Percentiles rank a stretch among this genome's conserved stretches.
These are phyloP conservation scores for Eupithecia dodoneata DNA, from an alignment of 2,888 invertebrate genomes.

Conservation along the genomic window DNA sequence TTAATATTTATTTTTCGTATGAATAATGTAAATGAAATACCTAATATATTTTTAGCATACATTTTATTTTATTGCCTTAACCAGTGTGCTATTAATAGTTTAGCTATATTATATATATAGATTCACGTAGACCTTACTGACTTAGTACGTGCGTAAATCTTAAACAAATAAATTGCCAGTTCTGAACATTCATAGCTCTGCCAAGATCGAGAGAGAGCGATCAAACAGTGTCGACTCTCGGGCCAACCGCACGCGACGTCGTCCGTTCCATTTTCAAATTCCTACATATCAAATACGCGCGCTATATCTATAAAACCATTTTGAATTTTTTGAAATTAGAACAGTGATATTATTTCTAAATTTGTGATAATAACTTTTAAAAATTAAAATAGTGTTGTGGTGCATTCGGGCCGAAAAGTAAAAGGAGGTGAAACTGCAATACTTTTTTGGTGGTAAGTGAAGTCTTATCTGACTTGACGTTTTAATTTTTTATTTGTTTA, in stretches of 20 bases:
- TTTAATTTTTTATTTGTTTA: slow-evolving; percentile 15
- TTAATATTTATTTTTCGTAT: background rate
- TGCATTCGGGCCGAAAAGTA: slow-evolving; percentile 60
- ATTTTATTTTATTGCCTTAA: background rate
- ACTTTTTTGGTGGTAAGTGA: slow-evolving; percentile 63
- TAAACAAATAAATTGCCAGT: slow-evolving; percentile 28
- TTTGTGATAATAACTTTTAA: slow-evolving; percentile 48
- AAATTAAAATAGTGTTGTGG: slow-evolving; percentile 27
- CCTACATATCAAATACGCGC: slow-evolving; percentile 55
- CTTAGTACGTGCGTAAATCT: slow-evolving; percentile 12
- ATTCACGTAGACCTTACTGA: slow-evolving; percentile 4
- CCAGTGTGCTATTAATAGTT: slow-evolving; percentile 13
- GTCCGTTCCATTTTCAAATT: slow-evolving; percentile 60
- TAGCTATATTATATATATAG: no score
- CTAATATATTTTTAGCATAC: background rate
- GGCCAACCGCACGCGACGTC: slow-evolving; percentile 57
- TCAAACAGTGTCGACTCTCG: slow-evolving; percentile 65
- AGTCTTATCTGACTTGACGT: slow-evolving; percentile 20
- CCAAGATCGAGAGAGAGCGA: slow-evolving; percentile 69
- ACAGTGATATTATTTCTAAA: slow-evolving; percentile 40
- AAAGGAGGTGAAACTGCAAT: slow-evolving; percentile 73
- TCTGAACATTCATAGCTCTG: slow-evolving; percentile 57
- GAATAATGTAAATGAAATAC: background rate
- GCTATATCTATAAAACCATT: slow-evolving; percentile 45
- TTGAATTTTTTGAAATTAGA: slow-evolving; percentile 39